Evolutionary conservation across 2,113 vertebrate species (phyloP).

Genomic region (Tenrec ecaudatus): DNA sequence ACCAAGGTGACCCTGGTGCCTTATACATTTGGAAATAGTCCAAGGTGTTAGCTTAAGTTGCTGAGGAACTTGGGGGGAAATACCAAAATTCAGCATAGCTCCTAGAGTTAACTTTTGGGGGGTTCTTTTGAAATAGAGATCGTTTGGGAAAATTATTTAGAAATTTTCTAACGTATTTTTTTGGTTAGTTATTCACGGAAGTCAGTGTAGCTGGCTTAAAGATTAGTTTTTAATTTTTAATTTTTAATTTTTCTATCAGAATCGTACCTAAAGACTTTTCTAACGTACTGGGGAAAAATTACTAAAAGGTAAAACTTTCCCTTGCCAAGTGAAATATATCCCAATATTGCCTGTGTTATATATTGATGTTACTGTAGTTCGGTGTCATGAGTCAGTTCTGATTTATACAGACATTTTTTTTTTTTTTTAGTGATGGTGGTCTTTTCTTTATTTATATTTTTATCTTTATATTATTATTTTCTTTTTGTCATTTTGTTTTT

Average conservation of each 20-base stretch:
- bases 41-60: not conserved
- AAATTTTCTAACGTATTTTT: not conserved
- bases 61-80: not conserved
- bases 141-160: constrained; percentile 51
- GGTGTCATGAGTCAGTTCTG: not conserved
- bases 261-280: too few species aligned
- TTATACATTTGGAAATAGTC: not conserved
- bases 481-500: too few species aligned
- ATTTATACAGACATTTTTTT: not conserved
- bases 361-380: not conserved
- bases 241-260: too few species aligned
- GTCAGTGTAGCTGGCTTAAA: not conserved
- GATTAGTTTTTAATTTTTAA: constrained; percentile 21
- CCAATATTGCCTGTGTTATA: too few species aligned
- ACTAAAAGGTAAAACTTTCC: too few species aligned
- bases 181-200: constrained; percentile 37
- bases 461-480: too few species aligned
- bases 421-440: too few species aligned
- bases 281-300: too few species aligned
- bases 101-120: not conserved
- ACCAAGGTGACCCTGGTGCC: not conserved
- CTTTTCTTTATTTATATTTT: too few species aligned
- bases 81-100: not conserved
- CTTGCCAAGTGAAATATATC: too few species aligned
- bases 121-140: not conserved